Base-by-base conservation (phyloP, 2,888 invertebrate species). In the Philonicus albiceps region DNA sequence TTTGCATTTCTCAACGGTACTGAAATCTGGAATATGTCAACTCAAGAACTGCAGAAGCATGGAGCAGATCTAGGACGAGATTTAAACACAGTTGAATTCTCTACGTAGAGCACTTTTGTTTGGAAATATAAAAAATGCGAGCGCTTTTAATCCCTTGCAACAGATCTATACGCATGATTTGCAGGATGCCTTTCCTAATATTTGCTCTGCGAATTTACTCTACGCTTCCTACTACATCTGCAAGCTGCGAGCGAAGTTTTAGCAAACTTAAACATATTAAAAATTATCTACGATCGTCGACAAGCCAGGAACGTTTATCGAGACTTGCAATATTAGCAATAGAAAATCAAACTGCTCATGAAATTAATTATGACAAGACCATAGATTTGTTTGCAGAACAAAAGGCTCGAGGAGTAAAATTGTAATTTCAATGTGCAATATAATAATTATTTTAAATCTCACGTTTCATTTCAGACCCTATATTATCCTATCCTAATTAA, bases 181-280 rank as follows among this genome's bases (percentile, higher is more conserved):
- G 74, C 74, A 74, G 30, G 76, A 76, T 37, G 78, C 78, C 19
- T 78, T 78, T 78, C 78, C 78, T 16, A 78, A 78, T 49, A 31
- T 78, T 78, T 40, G 78, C 78, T 43, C 40, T 78, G 40, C 19
- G 19, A n/a, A 78, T 78, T 27, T 78, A 78, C 43, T 40, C 40
- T 43, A 78, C 78, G 19, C 40, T 78, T 40, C 43, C 78, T 11
- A 22, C 78, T 19, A 78, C 19, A 78, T 43, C 43, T 3, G 78
- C 78, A 37, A 78, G 78, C 27, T 78, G 78, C 22, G 78, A 78
- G 43, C 78, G 78, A 78, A 43, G 78, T 40, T 78, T 78, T 43
- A 78, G 78, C 49, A 19, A 78, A 78, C 27, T 80, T 3, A 80
- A 80, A 80, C 4, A 37, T n/a, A 75, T 75, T 75, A 75, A 75